Conservation (phyloP, 2,888 invertebrate genomes). For the Dione juno region DNA sequence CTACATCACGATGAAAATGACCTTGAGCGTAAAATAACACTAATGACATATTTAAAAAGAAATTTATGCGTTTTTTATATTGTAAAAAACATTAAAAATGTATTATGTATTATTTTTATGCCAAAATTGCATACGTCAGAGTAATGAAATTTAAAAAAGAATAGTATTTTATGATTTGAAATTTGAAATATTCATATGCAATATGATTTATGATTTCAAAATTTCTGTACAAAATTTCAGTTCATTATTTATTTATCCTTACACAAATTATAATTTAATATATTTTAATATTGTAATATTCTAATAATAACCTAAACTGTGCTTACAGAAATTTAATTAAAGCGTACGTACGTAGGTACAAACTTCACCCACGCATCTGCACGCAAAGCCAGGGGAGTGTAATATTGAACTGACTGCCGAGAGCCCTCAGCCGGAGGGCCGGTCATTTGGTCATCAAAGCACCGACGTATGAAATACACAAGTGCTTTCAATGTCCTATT, state of each 20-base stretch:
- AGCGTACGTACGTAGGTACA: constrained; percentile 17
- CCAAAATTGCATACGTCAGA: no score
- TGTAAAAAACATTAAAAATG: neutral
- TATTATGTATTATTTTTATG: neutral
- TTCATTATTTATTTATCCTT: neutral
- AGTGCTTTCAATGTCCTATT: constrained; percentile 51
- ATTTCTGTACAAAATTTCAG: neutral
- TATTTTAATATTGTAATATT: constrained; percentile 5
- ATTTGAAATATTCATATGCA: no score
- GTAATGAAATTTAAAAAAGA: no score
- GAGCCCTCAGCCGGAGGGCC: constrained; percentile 56
- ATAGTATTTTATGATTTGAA: no score
- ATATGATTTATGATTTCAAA: no score
- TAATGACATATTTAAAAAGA: neutral
- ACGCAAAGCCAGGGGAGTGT: constrained; percentile 40
- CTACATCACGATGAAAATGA: constrained; percentile 16
- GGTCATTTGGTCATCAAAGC: constrained; percentile 60
- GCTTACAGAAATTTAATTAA: constrained; percentile 36
- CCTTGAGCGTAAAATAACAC: neutral
- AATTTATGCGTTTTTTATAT: neutral
- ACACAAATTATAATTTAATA: neutral
- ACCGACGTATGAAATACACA: constrained; percentile 51
- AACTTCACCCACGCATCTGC: constrained; percentile 35
- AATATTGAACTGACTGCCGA: constrained; percentile 50
- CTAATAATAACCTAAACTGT: constrained; percentile 22